Evolutionary conservation across 2,113 vertebrate genomes (phyloP).

Genomic region (Tetrao urogallus): DNA sequence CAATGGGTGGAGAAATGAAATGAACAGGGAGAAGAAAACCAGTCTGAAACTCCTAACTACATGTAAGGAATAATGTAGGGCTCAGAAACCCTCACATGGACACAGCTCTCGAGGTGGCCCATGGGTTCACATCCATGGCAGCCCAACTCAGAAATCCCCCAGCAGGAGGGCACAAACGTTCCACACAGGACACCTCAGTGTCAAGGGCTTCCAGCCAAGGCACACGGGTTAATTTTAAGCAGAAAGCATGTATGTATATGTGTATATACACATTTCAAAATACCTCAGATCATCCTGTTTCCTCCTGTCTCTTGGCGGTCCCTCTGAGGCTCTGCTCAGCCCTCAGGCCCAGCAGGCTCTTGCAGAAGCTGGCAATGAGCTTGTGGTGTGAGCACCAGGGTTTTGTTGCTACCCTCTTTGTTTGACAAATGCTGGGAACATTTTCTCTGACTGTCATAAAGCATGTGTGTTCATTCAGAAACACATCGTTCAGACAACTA

Average conservation of each 20-base stretch:
- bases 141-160: neutral
- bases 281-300: too few species aligned
- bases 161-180: neutral
- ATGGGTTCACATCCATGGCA: neutral
- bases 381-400: neutral
- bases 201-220: neutral
- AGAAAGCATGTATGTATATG: too few species aligned
- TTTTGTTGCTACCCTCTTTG: neutral
- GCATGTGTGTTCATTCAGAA: conserved; percentile 8
- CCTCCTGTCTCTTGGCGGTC: neutral
- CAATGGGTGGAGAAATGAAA: neutral
- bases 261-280: neutral
- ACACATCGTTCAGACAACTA: neutral
- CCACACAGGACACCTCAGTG: neutral
- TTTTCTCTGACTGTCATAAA: neutral
- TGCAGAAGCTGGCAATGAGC: rapidly evolving
- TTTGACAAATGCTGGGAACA: neutral
- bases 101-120: rapidly evolving
- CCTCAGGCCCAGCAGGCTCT: neutral
- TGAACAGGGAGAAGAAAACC: neutral
- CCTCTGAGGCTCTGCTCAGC: neutral
- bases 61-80: neutral
- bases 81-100: neutral
- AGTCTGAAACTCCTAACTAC: neutral
- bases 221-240: too few species aligned